Conservation (phyloP, 2,888 invertebrate genomes). For the Drosophila paranaensis region DNA sequence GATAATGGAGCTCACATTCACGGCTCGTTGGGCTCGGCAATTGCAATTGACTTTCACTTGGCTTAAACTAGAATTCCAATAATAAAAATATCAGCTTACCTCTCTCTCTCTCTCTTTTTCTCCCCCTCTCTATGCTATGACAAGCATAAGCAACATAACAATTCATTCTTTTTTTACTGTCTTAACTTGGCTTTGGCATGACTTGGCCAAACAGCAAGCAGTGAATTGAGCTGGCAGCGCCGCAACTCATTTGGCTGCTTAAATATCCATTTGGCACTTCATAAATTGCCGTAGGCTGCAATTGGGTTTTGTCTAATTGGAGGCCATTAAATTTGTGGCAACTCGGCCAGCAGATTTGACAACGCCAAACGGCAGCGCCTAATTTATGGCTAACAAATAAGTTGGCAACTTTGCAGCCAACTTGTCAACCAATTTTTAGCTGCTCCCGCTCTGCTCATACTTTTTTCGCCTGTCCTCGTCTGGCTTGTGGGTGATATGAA, state of each 20-base stretch:
- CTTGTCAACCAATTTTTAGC: constrained; percentile 44
- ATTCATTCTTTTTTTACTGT: constrained; percentile 2
- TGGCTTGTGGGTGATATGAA: constrained; percentile 56
- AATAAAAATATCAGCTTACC: background rate
- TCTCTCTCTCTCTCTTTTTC: constrained; percentile 20
- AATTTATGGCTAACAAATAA: constrained; percentile 76
- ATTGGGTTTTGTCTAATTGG: constrained; percentile 64
- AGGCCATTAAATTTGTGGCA: constrained; percentile 69
- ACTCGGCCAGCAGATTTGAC: constrained; percentile 33
- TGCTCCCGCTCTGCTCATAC: too few species aligned
- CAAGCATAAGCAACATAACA: constrained; percentile 44
- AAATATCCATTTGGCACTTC: constrained; percentile 68
- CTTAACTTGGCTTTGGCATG: constrained; percentile 21
- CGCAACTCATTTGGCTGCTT: constrained; percentile 51
- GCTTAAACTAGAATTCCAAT: constrained; percentile 7
- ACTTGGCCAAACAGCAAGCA: constrained; percentile 21
- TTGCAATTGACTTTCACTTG: constrained; percentile 50
- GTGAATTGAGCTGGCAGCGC: constrained; percentile 42
- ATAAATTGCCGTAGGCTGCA: constrained; percentile 61
- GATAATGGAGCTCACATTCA: constrained; percentile 23
- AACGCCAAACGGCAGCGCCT: constrained; percentile 39
- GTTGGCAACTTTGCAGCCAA: constrained; percentile 63
- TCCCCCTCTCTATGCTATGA: constrained; percentile 17
- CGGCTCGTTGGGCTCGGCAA: constrained; percentile 43
- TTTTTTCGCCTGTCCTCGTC: background rate